phyloP scores from a whole-genome alignment of 2,888 invertebrate genomes.

The Pycnomerus fuliginosus region DNA sequence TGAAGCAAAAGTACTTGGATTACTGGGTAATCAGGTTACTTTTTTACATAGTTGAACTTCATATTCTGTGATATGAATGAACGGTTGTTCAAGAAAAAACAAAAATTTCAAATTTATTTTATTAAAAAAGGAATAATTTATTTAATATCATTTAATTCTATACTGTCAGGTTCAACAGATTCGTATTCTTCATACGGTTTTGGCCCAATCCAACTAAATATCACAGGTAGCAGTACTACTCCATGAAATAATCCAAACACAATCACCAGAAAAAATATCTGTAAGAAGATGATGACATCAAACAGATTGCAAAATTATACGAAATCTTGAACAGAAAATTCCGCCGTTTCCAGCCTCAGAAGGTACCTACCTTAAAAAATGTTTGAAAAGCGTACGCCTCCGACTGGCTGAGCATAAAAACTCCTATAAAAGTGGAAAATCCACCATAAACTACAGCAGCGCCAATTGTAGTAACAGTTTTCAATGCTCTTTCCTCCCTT shows the following conservation, averaged over 20 bases:
- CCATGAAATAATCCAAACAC: constrained; percentile 78
- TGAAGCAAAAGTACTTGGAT: too few relatives aligned
- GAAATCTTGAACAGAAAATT: neutral
- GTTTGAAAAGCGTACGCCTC: constrained; percentile 75
- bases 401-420: constrained; percentile 69
- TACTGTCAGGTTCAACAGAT: neutral
- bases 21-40: too few relatives aligned
- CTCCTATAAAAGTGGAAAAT: constrained; percentile 72
- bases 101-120: constrained; percentile 2
- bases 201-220: constrained; percentile 73
- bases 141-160: constrained; percentile 9
- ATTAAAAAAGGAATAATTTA: neutral
- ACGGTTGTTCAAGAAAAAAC: too few relatives aligned
- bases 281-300: constrained; percentile 45
- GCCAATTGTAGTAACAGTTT: constrained; percentile 71
- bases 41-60: too few relatives aligned
- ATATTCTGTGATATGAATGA: too few relatives aligned
- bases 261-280: constrained; percentile 77
- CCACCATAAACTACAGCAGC: constrained; percentile 77
- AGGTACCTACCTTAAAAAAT: constrained; percentile 65
- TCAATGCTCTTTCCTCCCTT: constrained; percentile 60
- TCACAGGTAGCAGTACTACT: constrained; percentile 70
- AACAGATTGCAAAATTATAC: neutral
- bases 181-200: constrained; percentile 49
- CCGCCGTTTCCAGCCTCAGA: too few relatives aligned